A percentile compares a stretch with the other conserved stretches of the same genome.
phyloP scores from a whole-genome alignment of 2,888 invertebrate species.

The Sycophila texana region DNA sequence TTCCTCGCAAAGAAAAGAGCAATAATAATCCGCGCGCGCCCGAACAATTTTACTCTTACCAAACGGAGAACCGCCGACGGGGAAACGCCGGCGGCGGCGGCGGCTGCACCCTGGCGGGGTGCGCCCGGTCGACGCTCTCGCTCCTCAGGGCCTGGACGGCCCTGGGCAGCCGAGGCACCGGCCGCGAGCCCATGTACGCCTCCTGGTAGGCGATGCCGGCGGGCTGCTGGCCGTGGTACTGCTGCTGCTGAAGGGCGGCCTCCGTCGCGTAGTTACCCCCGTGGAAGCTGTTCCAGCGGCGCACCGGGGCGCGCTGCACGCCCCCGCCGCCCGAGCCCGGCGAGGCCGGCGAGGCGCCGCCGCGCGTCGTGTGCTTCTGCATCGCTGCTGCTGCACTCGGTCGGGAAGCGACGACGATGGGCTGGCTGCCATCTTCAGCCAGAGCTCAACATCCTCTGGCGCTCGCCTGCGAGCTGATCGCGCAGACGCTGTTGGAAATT shows the following conservation, averaged over 20 bases:
- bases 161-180: constrained; percentile 63
- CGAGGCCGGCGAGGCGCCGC: constrained; percentile 64
- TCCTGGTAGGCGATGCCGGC: constrained; percentile 59
- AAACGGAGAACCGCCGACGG: constrained; percentile 76
- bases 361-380: constrained; percentile 73
- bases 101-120: constrained; percentile 65
- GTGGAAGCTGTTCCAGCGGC: constrained; percentile 77
- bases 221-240: constrained; percentile 54
- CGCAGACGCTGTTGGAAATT: not conserved
- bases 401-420: not conserved
- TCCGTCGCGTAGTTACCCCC: constrained; percentile 63
- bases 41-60: constrained; percentile 67
- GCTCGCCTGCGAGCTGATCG: not conserved
- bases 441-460: constrained; percentile 40
- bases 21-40: too few species aligned
- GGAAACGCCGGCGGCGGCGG: constrained; percentile 73
- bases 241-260: constrained; percentile 61
- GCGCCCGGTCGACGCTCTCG: constrained; percentile 72
- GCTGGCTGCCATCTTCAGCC: constrained; percentile 36
- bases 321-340: constrained; percentile 51
- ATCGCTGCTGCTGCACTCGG: constrained; percentile 59
- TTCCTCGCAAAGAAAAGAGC: not conserved
- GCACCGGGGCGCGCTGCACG: constrained; percentile 72
- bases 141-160: constrained; percentile 73
- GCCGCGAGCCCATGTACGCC: constrained; percentile 39